Evolutionary conservation across 2,797 vertebrate species (phyloP), one percentile per base, ranked within the genome.

Genomic region (Pseudochromis fuscus): DNA sequence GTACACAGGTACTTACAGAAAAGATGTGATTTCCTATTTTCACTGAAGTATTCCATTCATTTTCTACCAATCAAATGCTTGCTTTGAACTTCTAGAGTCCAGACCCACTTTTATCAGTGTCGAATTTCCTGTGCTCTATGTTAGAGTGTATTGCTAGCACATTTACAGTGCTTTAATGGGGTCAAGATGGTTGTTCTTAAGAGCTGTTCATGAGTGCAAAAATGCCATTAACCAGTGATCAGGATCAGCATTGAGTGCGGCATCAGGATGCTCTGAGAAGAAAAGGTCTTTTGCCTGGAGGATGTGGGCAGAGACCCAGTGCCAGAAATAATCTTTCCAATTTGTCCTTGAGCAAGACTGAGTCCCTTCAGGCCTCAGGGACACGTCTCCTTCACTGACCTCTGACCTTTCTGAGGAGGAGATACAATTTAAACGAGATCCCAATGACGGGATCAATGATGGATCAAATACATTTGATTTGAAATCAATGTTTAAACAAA

Each of bases 61-160:
- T 92, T 90, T 90, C 74, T 91, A 91, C 85, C 72, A 88, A 82
- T 89, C 72, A 85, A 79, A 68, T 78, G 77, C 85, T 89, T 78
- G 67, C 81, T 82, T 84, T 61, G 75, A 84, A 80, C 75, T 73
- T 65, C 79, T 77, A 87, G 90, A 92, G 91, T 87, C 81, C 81
- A 86, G 90, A 89, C 79, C 87, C 81, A 88, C 88, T 93, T 93
- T 94, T 92, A 88, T 86, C 86, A 87, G 88, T 87, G 94, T 94
- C 75, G 82, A 74, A 90, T 94, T 91, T 91, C 84, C 91, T 82
- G 94, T 98, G 94, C 97, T 99, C 97, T 99, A 98, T 94, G 96
- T 99, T 99, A 99, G 98, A 99, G 97, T 97, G 94, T 94, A 79
- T 95, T 87, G 82, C 93, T 79, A 89, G 97, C 97, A 97, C 96